These are phyloP conservation scores for Hylaea fasciaria DNA, from an alignment of 2,888 invertebrate species.

Conservation along the genomic window DNA sequence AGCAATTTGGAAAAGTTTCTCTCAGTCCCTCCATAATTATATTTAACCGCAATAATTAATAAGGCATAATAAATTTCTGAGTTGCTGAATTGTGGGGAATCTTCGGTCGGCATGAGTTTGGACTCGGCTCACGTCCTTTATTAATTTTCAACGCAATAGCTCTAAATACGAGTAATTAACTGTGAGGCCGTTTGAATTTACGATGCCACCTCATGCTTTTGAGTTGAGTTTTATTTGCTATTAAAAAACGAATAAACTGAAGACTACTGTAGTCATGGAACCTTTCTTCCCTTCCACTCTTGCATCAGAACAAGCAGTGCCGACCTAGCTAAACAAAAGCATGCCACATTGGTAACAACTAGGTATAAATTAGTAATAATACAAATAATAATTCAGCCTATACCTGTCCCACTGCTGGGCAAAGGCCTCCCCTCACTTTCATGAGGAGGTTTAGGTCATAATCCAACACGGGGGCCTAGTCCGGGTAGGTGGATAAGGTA, in stretches of 20 bases:
- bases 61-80: constrained; percentile 63
- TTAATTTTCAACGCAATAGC: constrained; percentile 67
- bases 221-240: constrained; percentile 27
- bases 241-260: constrained; percentile 16
- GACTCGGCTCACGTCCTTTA: constrained; percentile 62
- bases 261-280: constrained; percentile 1
- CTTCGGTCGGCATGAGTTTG: constrained; percentile 49
- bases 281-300: too few relatives aligned
- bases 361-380: too few relatives aligned
- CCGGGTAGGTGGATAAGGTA: too few relatives aligned
- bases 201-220: constrained; percentile 31
- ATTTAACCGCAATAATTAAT: constrained; percentile 68
- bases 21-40: constrained; percentile 42
- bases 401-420: too few relatives aligned
- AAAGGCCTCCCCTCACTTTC: too few relatives aligned
- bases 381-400: too few relatives aligned
- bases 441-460: too few relatives aligned
- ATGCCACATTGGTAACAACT: too few relatives aligned
- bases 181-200: constrained; percentile 47
- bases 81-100: constrained; percentile 55
- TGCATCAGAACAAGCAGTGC: too few relatives aligned
- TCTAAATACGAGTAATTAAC: constrained; percentile 67
- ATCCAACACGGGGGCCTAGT: too few relatives aligned
- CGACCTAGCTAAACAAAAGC: too few relatives aligned
- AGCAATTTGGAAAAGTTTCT: constrained; percentile 40